Evolutionary conservation across 2,888 invertebrate genomes (phyloP).

Genomic region (Cheilosia soror): DNA sequence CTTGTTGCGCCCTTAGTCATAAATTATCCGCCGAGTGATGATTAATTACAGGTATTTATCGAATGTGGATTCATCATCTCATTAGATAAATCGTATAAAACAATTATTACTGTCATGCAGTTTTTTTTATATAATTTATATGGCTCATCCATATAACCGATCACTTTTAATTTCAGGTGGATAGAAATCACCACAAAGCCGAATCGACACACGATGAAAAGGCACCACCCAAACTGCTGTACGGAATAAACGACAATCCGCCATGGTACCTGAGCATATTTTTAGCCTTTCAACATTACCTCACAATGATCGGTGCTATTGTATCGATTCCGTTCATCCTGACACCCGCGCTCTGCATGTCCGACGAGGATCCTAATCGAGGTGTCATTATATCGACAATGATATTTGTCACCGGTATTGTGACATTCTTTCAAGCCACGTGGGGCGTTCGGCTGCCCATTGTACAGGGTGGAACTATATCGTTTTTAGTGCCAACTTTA

Average conservation of each 20-base stretch:
- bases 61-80: too few relatives aligned
- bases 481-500: constrained; percentile 91
- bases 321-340: constrained; percentile 92
- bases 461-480: constrained; percentile 92
- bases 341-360: constrained; percentile 92
- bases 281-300: constrained; percentile 92
- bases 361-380: constrained; percentile 89
- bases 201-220: constrained; percentile 1
- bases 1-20: too few relatives aligned
- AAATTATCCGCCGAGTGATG: too few relatives aligned
- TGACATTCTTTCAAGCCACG: constrained; percentile 90
- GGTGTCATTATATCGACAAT: constrained; percentile 92
- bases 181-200: constrained; percentile 42
- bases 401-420: constrained; percentile 92
- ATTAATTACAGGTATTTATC: too few relatives aligned
- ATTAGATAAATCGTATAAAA: too few relatives aligned
- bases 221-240: constrained; percentile 82
- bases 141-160: neutral
- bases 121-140: neutral
- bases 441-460: constrained; percentile 91
- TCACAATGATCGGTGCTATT: constrained; percentile 94
- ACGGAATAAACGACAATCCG: constrained; percentile 92
- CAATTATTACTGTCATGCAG: too few relatives aligned
- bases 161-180: constrained; percentile 30
- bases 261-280: constrained; percentile 94